Conservation (phyloP, 1,140 invertebrate genomes). For the Drosophila mauritiana region DNA sequence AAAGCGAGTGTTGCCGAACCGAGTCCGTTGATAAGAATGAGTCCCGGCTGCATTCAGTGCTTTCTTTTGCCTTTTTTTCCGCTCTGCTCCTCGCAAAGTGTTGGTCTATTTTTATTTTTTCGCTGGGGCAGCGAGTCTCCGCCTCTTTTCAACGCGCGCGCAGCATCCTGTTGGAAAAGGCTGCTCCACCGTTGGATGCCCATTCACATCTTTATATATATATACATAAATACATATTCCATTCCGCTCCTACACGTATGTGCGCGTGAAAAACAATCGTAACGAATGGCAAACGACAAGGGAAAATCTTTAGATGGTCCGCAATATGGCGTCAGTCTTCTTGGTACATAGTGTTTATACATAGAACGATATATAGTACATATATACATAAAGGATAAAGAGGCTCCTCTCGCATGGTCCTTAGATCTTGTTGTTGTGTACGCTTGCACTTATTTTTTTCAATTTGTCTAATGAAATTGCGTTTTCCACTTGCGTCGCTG, state of each 20-base stretch:
- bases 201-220: constrained; percentile 5
- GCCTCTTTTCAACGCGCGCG: constrained; percentile 84
- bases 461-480: constrained; percentile 84
- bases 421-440: constrained; percentile 44
- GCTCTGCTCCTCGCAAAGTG: constrained; percentile 48
- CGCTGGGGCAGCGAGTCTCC: constrained; percentile 65
- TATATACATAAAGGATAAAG: constrained; percentile 10
- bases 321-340: constrained; percentile 68
- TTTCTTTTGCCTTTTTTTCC: constrained; percentile 41
- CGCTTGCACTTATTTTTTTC: constrained; percentile 81
- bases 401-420: constrained; percentile 5
- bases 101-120: constrained; percentile 26
- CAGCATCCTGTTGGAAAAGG: constrained; percentile 65
- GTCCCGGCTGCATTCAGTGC: constrained; percentile 35
- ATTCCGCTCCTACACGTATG: constrained; percentile 67
- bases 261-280: constrained; percentile 59
- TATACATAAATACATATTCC: background rate
- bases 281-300: constrained; percentile 70
- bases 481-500: constrained; percentile 74
- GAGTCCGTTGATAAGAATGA: constrained; percentile 10
- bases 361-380: constrained; percentile 6
- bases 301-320: constrained; percentile 37
- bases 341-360: constrained; percentile 6
- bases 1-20: constrained; percentile 29
- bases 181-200: constrained; percentile 38